Conservation (phyloP, 2,888 invertebrate genomes). For the Drosophila cognata region DNA sequence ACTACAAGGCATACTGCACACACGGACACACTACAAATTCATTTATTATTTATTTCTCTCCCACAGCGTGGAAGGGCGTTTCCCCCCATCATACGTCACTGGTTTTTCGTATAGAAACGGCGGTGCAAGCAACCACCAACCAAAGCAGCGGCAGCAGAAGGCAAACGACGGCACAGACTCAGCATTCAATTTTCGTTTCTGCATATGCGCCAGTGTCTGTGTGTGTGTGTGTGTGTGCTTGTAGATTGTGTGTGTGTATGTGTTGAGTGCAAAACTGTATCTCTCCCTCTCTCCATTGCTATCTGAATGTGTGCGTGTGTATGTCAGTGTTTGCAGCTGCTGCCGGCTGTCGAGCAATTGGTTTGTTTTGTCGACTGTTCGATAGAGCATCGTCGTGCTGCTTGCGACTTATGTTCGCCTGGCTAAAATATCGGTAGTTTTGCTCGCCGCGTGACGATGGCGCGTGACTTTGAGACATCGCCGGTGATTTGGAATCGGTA, state of each 20-base stretch:
- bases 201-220: constrained; percentile 30
- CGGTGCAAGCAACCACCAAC: constrained; percentile 77
- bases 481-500: constrained; percentile 64
- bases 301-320: neutral
- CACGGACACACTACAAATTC: neutral
- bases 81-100: constrained; percentile 32
- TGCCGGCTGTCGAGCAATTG: constrained; percentile 26
- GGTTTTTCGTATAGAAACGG: constrained; percentile 51
- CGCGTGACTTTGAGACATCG: constrained; percentile 64
- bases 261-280: constrained; percentile 4
- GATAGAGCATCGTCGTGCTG: constrained; percentile 47
- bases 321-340: constrained; percentile 11
- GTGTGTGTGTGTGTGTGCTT: constrained; percentile 9
- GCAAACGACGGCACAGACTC: constrained; percentile 57
- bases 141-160: constrained; percentile 75
- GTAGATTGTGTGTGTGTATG: neutral
- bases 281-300: constrained; percentile 12
- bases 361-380: constrained; percentile 52
- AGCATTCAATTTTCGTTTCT: constrained; percentile 57
- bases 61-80: neutral
- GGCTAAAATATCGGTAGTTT: constrained; percentile 85
- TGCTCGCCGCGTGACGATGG: constrained; percentile 70
- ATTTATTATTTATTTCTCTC: neutral
- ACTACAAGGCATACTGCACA: neutral
- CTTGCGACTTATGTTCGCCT: constrained; percentile 73